Base-by-base conservation (phyloP, 2,113 vertebrate genomes). In the Anguilla rostrata region DNA sequence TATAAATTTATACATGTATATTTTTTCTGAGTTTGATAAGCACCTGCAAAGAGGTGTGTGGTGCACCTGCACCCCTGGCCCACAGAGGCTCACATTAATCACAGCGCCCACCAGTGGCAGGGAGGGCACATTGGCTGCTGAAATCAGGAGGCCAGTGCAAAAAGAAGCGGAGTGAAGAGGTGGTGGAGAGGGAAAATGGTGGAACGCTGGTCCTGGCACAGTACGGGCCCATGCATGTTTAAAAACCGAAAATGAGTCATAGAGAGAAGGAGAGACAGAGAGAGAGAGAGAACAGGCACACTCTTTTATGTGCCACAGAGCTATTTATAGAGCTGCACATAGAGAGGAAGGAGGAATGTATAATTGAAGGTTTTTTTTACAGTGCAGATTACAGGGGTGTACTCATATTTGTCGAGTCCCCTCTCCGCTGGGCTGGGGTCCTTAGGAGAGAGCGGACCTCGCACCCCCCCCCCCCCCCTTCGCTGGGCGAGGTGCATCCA, bases 321-420 rank as follows among this genome's bases (percentile, higher is more conserved):
- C 22, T 71, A 71, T 71, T 71, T 71, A 26, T 71, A 71, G 63
- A 16, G 20, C 63, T n/a, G 63, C 63, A 71, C 63, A n/a, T 71
- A 71, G 63, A 71, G 63, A 71, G 63, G 63, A 71, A 71, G 63
- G 63, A 71, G 22, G 63, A 71, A 71, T 71, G 26, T 71, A 71
- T 71, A 71, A 71, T 71, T 71, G 63, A 71, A 71, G 63, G 63
- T 14, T 60, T 60, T 71, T 71, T 71, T 71, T 71, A 26, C 63
- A 26, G 26, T 20, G 9, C 63, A n/a, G 63, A n/a, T 71, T 22
- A 71, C 63, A 71, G 63, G 63, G 22, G 26, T 71, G 63, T 26
- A n/a, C 16, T 71, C 20, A n/a, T 71, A n/a, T n/a, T 71, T 20
- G 26, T 71, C 4, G 63, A 71, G 22, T 9, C 63, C 26, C 26